Conservation (phyloP, 1,140 invertebrate genomes). For the Episyrphus balteatus region DNA sequence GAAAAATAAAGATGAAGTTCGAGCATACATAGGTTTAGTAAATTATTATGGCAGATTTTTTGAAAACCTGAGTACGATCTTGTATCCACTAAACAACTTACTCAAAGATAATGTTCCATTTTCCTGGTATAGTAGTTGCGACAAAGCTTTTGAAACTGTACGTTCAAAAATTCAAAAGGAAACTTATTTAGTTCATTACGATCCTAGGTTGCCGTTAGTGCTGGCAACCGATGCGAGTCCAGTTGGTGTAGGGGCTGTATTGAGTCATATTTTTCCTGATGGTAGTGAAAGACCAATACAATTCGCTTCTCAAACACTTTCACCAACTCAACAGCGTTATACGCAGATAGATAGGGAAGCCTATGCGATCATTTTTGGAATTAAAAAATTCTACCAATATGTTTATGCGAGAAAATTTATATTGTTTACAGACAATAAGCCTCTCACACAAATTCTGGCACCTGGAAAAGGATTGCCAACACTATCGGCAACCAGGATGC, state of each 20-base stretch:
- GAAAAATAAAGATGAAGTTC: conserved; percentile 10
- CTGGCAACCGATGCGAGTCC: conserved; percentile 35
- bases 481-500: conserved; percentile 21
- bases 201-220: conserved; percentile 39
- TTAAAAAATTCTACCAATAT: conserved; percentile 42
- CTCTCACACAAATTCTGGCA: conserved; percentile 35
- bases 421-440: conserved; percentile 40
- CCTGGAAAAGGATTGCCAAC: conserved; percentile 16
- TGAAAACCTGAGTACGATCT: conserved; percentile 8
- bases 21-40: conserved; percentile 14
- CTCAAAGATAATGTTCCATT: conserved; percentile 11
- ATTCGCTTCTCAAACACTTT: conserved; percentile 40
- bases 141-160: conserved; percentile 7
- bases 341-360: conserved; percentile 44
- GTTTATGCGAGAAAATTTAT: conserved; percentile 37
- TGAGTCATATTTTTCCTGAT: conserved; percentile 32
- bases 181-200: conserved; percentile 31
- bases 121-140: conserved; percentile 8
- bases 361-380: conserved; percentile 38
- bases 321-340: conserved; percentile 39
- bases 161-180: conserved; percentile 21
- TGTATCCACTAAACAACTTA: conserved; percentile 13
- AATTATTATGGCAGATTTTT: conserved; percentile 11
- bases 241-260: conserved; percentile 37
- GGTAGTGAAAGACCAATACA: conserved; percentile 37